Conservation (phyloP, 2,113 vertebrate genomes). For the Podarcis muralis region DNA sequence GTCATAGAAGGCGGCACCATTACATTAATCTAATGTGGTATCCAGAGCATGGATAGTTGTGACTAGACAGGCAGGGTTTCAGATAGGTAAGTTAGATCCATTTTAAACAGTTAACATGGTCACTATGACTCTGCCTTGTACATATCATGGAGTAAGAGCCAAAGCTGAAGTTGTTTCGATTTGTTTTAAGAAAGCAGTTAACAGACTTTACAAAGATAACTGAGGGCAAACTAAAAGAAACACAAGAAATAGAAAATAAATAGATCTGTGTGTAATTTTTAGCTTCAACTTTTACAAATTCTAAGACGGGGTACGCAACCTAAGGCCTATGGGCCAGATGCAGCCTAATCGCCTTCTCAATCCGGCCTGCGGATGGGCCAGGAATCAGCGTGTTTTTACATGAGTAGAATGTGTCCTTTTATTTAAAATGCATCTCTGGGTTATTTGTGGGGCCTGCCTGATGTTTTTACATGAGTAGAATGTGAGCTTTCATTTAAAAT, state of each 20-base stretch:
- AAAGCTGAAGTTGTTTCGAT: background rate
- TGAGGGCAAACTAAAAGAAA: background rate
- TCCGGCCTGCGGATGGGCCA: no score
- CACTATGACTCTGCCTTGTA: background rate
- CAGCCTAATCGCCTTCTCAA: no score
- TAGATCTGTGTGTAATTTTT: background rate
- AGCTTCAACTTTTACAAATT: background rate
- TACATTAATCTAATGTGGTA: background rate
- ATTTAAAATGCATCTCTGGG: no score
- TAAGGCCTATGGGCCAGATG: no score
- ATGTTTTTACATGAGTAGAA: no score
- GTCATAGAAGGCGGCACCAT: background rate
- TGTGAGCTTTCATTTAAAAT: no score
- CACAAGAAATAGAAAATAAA: background rate
- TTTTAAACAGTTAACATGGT: background rate
- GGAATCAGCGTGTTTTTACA: no score
- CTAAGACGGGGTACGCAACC: no score
- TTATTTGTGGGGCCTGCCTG: no score
- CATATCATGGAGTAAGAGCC: background rate
- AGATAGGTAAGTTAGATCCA: background rate
- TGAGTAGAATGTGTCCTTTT: no score
- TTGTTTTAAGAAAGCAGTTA: background rate
- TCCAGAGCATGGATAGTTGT: background rate
- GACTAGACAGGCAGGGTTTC: background rate
- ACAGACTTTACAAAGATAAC: background rate